These are phyloP conservation scores for Trogon surrucura DNA, from an alignment of 2,113 vertebrate species.

Conservation along the genomic window DNA sequence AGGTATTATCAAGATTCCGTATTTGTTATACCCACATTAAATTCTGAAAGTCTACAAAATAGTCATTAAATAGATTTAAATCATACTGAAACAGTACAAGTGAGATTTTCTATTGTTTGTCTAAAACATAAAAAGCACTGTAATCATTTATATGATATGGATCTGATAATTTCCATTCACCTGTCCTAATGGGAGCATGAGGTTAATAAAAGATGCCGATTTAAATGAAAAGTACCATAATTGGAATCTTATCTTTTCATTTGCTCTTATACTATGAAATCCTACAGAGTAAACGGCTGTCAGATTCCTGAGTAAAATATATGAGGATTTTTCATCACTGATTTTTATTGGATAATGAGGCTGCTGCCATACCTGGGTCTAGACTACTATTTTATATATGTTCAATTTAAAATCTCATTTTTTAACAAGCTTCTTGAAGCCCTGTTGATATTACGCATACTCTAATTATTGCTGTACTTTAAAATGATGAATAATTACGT, in stretches of 20 bases:
- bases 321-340: not conserved
- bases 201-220: not conserved
- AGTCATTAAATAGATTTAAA: not conserved
- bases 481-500: not conserved
- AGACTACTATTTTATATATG: not conserved
- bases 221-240: not conserved
- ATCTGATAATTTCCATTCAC: not conserved
- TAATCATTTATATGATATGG: not conserved
- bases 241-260: not conserved
- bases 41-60: not conserved
- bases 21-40: not conserved
- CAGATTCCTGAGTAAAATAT: not conserved
- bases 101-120: not conserved
- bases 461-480: not conserved
- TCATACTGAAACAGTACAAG: not conserved
- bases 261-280: not conserved
- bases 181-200: not conserved
- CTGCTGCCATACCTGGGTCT: not conserved
- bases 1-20: not conserved
- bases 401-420: conserved; percentile 1
- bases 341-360: conserved; percentile 4
- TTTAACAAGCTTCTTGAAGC: conserved; percentile 10
- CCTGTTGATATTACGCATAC: not conserved
- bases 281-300: not conserved
- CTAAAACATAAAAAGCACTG: not conserved